phyloP scores from a whole-genome alignment of 1,140 invertebrate species.

The Eriosoma lanigerum region DNA sequence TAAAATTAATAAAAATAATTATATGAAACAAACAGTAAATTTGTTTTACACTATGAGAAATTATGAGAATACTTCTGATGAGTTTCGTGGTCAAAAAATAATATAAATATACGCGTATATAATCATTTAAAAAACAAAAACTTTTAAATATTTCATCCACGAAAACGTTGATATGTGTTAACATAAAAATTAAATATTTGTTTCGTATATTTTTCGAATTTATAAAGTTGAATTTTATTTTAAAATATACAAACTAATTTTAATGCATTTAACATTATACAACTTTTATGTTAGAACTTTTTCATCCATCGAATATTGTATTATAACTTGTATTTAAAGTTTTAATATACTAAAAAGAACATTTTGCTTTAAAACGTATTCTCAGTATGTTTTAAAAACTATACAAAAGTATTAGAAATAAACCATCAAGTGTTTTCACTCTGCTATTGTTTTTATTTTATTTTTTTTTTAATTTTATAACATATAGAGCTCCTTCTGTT shows the following conservation, averaged over 20 bases:
- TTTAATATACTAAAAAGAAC: too few species aligned
- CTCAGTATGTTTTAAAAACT: too few species aligned
- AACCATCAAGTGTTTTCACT: too few species aligned
- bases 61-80: background rate
- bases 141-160: background rate
- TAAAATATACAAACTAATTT: constrained; percentile 14
- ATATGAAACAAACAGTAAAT: too few species aligned
- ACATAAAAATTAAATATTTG: constrained; percentile 22
- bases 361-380: too few species aligned
- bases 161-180: too few species aligned
- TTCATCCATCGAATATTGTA: constrained; percentile 10
- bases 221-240: background rate
- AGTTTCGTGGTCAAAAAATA: background rate
- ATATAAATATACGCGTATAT: background rate
- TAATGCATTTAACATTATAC: background rate
- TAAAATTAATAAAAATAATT: too few species aligned
- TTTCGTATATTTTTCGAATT: background rate
- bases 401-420: too few species aligned
- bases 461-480: too few species aligned
- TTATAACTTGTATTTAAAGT: background rate
- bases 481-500: too few species aligned
- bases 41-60: background rate
- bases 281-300: constrained; percentile 6
- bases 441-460: too few species aligned
- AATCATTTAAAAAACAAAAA: background rate